phyloP scores from a whole-genome alignment of 2,797 vertebrate genomes.

The Micrastur ruficollis region DNA sequence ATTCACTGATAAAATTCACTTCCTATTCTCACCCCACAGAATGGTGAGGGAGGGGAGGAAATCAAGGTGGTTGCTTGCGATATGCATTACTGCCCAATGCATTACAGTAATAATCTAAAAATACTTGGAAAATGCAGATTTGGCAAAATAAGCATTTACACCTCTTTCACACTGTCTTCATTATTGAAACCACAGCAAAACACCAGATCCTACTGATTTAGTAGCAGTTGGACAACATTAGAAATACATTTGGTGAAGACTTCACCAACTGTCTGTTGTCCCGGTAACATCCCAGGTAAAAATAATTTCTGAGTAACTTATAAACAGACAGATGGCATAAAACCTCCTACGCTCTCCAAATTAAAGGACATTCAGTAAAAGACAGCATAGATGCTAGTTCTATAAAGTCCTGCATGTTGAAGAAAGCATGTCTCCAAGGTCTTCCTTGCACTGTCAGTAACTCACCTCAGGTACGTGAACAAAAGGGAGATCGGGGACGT shows the following conservation, averaged over 20 bases:
- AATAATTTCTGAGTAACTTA: slow-evolving; percentile 47
- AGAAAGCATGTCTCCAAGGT: background rate
- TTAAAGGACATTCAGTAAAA: background rate
- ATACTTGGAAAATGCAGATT: background rate
- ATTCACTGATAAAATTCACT: background rate
- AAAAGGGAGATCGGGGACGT: background rate
- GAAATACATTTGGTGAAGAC: slow-evolving; percentile 25
- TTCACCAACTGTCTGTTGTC: slow-evolving; percentile 42
- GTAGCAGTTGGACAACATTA: slow-evolving; percentile 28
- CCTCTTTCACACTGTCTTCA: background rate
- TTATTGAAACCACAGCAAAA: background rate
- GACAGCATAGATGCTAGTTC: background rate
- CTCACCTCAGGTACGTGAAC: background rate
- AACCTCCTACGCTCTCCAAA: slow-evolving; percentile 2
- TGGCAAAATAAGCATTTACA: background rate
- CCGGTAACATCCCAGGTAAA: slow-evolving; percentile 62
- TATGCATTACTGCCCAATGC: background rate
- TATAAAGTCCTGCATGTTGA: background rate
- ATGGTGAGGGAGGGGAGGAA: background rate
- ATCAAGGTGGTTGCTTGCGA: background rate
- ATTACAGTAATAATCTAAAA: background rate
- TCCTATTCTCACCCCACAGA: background rate
- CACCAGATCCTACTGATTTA: slow-evolving; percentile 3
- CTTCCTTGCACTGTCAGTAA: background rate
- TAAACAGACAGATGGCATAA: slow-evolving; percentile 52